These are phyloP conservation scores for Pseudocheirus occidentalis DNA, from an alignment of 2,797 vertebrate genomes.

Conservation along the genomic window DNA sequence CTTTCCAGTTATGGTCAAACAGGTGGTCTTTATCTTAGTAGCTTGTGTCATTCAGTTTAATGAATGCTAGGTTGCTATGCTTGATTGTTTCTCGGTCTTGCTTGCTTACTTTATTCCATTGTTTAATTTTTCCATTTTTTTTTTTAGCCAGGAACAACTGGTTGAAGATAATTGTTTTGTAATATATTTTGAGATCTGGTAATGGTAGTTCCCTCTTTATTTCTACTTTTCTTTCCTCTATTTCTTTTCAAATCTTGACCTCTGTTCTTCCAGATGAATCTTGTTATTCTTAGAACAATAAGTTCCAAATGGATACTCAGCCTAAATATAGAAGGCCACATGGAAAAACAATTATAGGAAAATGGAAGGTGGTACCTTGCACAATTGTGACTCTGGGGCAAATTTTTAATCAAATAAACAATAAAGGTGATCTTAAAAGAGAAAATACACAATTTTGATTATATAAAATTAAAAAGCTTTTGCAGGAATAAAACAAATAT, in stretches of 20 bases:
- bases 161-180: not conserved
- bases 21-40: not conserved
- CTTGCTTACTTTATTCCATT: not conserved
- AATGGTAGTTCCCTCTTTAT: not conserved
- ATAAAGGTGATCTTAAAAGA: not conserved
- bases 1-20: not conserved
- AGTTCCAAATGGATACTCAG: not conserved
- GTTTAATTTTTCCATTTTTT: not conserved
- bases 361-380: not conserved
- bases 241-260: not conserved
- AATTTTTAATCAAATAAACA: not conserved
- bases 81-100: not conserved
- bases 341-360: not conserved
- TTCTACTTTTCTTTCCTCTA: not conserved
- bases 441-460: not conserved
- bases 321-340: not conserved
- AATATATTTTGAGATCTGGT: not conserved
- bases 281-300: not conserved
- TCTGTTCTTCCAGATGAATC: not conserved
- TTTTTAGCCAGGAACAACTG: not conserved
- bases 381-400: not conserved
- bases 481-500: not conserved
- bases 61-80: not conserved
- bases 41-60: not conserved
- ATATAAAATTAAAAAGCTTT: not conserved